Conservation (phyloP, 2,888 invertebrate genomes). For the Ichneumoninae sp. region DNA sequence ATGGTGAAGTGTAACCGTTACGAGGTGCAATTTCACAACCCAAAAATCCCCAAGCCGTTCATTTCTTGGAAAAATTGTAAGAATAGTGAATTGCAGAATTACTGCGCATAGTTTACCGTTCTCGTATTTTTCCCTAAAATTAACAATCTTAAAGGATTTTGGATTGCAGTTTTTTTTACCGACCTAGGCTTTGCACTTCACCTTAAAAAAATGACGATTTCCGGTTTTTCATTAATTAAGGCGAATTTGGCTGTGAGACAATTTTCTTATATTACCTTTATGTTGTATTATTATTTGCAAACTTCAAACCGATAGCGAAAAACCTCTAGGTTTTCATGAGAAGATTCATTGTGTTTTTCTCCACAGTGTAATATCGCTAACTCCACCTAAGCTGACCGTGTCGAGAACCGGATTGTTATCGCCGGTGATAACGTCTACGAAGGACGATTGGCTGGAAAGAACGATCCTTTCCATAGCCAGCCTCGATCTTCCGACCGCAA, state of each 20-base stretch:
- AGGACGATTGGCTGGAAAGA: constrained; percentile 85
- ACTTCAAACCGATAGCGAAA: not conserved
- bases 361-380: constrained; percentile 85
- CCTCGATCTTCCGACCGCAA: constrained; percentile 87
- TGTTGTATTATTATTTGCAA: not conserved
- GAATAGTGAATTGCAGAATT: no score
- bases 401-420: constrained; percentile 82
- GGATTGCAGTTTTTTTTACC: no score
- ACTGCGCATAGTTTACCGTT: no score
- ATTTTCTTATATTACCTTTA: not conserved
- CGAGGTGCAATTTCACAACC: no score
- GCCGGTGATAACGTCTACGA: constrained; percentile 82
- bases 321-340: not conserved
- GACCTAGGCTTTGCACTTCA: no score
- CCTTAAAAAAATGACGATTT: no score
- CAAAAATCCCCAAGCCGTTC: no score
- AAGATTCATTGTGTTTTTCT: constrained; percentile 59
- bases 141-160: no score
- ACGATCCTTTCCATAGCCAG: constrained; percentile 88
- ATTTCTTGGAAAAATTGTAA: no score
- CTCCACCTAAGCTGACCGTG: constrained; percentile 86
- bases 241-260: not conserved
- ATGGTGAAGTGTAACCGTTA: no score
- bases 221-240: no score
- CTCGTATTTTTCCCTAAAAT: no score